Evolutionary conservation across 23 tunicate species (phyloP).

Genomic region (Ascidia mentula): DNA sequence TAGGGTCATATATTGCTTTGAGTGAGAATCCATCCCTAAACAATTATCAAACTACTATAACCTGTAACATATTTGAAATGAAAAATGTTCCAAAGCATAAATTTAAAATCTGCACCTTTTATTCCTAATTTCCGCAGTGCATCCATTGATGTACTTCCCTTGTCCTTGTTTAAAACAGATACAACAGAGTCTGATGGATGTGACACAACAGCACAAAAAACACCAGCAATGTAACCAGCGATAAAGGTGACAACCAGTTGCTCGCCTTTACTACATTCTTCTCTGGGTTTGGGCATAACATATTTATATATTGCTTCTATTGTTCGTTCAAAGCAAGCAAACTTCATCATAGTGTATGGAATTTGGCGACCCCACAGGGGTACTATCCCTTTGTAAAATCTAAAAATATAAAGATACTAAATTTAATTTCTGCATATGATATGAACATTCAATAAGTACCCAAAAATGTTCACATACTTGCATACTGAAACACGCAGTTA

Average conservation of each 20-base stretch:
- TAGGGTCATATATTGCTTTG: no score
- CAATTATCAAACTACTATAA: not conserved
- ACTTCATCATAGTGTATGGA: slow-evolving; percentile 99
- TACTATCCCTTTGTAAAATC: slow-evolving; percentile 80
- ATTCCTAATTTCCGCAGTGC: slow-evolving; percentile 85
- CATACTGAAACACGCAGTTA: not conserved
- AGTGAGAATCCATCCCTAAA: no score
- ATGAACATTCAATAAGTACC: no score
- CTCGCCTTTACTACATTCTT: slow-evolving; percentile 72
- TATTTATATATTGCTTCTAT: slow-evolving; percentile 86
- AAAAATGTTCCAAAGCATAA: not conserved
- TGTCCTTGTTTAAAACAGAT: slow-evolving; percentile 77
- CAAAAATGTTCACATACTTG: not conserved
- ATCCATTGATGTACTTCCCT: slow-evolving; percentile 60
- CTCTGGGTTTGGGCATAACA: slow-evolving; percentile 85
- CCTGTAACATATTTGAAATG: not conserved
- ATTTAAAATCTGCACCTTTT: slow-evolving; percentile 38
- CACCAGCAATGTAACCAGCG: slow-evolving; percentile 97
- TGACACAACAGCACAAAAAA: slow-evolving; percentile 94
- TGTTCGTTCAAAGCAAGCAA: slow-evolving; percentile 96
- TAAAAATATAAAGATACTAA: not conserved
- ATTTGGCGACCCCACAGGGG: slow-evolving; percentile 93
- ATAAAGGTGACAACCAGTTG: slow-evolving; percentile 89
- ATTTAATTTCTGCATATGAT: not conserved
- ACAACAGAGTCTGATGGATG: slow-evolving; percentile 97